Conservation (phyloP, 2,113 vertebrate species). For the Pelodiscus sinensis region DNA sequence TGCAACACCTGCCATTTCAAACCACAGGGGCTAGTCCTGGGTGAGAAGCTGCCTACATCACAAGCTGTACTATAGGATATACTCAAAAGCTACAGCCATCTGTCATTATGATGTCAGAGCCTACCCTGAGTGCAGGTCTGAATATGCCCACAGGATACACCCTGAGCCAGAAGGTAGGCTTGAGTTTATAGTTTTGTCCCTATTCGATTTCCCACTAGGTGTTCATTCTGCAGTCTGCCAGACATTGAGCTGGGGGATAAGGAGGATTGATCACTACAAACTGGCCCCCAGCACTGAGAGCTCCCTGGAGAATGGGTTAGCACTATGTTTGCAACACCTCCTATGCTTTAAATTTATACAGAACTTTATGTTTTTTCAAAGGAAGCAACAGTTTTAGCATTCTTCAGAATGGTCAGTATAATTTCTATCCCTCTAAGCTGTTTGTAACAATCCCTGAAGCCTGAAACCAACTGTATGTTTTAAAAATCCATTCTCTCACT, state of each 20-base stretch:
- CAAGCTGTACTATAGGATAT: neutral
- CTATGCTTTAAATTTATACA: neutral
- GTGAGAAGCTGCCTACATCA: neutral
- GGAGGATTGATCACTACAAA: neutral
- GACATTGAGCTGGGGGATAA: neutral
- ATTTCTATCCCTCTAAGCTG: neutral
- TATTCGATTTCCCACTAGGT: neutral
- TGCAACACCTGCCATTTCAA: rapidly evolving
- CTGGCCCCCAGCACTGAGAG: neutral
- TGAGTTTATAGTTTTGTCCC: neutral
- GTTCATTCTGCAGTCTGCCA: neutral
- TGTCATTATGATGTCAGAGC: neutral
- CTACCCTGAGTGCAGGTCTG: neutral
- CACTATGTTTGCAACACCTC: neutral
- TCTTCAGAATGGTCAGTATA: neutral
- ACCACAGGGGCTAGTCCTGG: neutral
- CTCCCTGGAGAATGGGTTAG: neutral
- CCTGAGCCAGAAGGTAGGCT: neutral
- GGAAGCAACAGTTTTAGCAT: neutral
- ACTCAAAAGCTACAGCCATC: neutral
- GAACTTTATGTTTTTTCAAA: neutral
- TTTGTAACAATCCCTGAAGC: neutral
- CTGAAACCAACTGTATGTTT: neutral
- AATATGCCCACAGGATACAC: neutral
- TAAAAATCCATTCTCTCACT: neutral